These are phyloP conservation scores for Cyphomyrus plagiostoma DNA, from an alignment of 2,113 vertebrate species.

Conservation along the genomic window DNA sequence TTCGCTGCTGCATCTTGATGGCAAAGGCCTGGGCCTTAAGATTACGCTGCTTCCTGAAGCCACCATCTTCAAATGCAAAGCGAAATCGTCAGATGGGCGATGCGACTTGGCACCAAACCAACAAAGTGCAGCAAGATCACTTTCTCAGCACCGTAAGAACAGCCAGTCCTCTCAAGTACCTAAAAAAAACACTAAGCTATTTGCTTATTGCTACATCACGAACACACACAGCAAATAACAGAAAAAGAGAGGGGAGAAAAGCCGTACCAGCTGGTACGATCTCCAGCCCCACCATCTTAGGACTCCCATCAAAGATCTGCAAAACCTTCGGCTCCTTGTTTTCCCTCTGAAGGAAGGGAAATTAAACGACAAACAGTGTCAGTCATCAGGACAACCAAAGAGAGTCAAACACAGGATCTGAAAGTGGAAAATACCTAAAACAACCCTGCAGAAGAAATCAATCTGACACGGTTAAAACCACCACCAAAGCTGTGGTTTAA, in stretches of 20 bases:
- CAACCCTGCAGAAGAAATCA: not conserved
- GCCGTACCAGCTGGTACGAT: conserved; percentile 65
- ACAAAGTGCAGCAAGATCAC: not conserved
- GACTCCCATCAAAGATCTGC: conserved; percentile 81
- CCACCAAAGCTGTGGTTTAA: not conserved
- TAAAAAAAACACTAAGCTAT: not conserved
- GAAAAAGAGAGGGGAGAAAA: not conserved
- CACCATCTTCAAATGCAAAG: conserved; percentile 48
- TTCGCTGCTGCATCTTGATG: conserved; percentile 93
- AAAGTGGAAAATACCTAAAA: not conserved
- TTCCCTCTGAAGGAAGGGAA: conserved; percentile 50
- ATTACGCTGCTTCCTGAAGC: conserved; percentile 62
- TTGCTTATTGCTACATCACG: not conserved
- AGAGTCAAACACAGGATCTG: not conserved
- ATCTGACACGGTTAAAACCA: not conserved
- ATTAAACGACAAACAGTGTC: not conserved
- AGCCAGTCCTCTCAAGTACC: not conserved
- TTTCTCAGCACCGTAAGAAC: not conserved
- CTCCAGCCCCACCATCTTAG: conserved; percentile 82
- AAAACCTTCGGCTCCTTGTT: conserved; percentile 86
- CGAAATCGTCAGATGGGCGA: not conserved
- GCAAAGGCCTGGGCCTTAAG: conserved; percentile 85
- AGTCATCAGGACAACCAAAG: too few species aligned
- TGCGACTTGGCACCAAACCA: not conserved
- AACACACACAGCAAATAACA: not conserved